Evolutionary conservation across 1,140 invertebrate species (phyloP).

Genomic region (Polypedilum pembai): DNA sequence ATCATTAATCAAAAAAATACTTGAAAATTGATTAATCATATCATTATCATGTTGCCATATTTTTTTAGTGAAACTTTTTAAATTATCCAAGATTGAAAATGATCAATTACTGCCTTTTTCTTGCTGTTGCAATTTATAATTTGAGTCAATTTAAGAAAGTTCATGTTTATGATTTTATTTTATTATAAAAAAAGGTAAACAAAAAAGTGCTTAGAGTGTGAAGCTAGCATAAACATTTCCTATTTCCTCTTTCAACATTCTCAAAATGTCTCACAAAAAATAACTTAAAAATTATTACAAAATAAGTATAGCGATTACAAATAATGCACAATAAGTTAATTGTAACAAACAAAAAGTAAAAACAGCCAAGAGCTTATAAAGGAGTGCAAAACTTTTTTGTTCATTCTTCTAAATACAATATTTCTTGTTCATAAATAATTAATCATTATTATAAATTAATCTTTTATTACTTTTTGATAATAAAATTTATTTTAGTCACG

Average conservation of each 20-base stretch:
- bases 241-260: no score
- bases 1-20: no score
- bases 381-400: not conserved
- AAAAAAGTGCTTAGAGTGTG: not conserved
- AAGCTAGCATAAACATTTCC: not conserved
- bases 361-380: slow-evolving; percentile 1
- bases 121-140: no score
- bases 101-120: no score
- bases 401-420: not conserved
- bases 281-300: not conserved
- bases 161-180: not conserved
- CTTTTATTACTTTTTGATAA: not conserved
- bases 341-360: not conserved
- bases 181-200: not conserved
- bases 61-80: no score
- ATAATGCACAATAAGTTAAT: not conserved
- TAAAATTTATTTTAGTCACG: not conserved
- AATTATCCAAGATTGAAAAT: no score
- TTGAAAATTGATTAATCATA: no score
- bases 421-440: not conserved
- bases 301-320: not conserved
- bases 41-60: no score
- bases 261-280: no score
- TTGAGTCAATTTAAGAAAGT: no score
- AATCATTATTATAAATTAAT: not conserved